Evolutionary conservation across 2,888 invertebrate genomes (phyloP).

Genomic region (Lucinisca nassula): DNA sequence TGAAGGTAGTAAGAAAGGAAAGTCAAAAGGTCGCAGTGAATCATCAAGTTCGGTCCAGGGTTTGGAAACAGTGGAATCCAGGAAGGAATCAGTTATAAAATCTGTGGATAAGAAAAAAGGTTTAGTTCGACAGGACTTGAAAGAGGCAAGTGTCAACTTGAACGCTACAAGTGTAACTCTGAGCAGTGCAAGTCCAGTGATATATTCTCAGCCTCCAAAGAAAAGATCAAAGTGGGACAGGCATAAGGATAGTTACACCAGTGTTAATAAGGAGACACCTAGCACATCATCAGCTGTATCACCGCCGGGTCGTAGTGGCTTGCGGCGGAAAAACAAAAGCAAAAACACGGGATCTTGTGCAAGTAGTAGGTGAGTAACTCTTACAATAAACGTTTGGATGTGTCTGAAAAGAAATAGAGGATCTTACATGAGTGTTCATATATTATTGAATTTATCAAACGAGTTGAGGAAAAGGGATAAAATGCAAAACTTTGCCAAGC

Average conservation of each 20-base stretch:
- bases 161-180: conserved; percentile 46
- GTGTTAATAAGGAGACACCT: conserved; percentile 48
- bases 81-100: conserved; percentile 56
- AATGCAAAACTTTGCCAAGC: too few species aligned
- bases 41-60: neutral
- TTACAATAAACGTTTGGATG: too few species aligned
- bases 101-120: conserved; percentile 48
- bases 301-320: conserved; percentile 76
- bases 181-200: conserved; percentile 32
- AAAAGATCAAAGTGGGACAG: conserved; percentile 62
- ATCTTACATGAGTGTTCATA: neutral
- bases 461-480: too few species aligned
- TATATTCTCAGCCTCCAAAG: conserved; percentile 47
- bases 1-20: conserved; percentile 9
- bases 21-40: conserved; percentile 8
- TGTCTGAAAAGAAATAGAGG: too few species aligned
- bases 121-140: conserved; percentile 50
- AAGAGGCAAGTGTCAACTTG: conserved; percentile 49
- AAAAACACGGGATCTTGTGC: conserved; percentile 91
- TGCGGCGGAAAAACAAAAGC: conserved; percentile 77
- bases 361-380: conserved; percentile 89
- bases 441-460: neutral
- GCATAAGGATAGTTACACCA: conserved; percentile 43
- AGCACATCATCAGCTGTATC: conserved; percentile 58
- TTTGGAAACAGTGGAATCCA: conserved; percentile 51